These are phyloP conservation scores for Origma solitaria DNA, from an alignment of 2,113 vertebrate species.

Conservation along the genomic window DNA sequence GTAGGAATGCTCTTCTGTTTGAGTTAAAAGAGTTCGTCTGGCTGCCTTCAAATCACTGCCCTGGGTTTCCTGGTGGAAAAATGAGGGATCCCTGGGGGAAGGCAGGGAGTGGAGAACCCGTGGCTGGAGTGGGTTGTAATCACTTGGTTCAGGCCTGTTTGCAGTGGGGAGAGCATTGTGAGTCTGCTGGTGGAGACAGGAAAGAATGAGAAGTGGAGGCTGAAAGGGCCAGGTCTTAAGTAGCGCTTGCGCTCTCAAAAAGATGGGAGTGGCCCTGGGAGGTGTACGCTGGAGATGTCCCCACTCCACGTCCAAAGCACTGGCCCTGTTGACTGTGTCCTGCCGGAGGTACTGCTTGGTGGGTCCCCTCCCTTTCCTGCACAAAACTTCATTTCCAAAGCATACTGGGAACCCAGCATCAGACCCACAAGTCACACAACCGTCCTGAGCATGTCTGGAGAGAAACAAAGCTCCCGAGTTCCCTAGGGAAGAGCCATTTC, in stretches of 20 bases:
- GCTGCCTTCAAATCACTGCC: not conserved
- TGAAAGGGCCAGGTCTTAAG: not conserved
- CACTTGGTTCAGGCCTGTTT: not conserved
- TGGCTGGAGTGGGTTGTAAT: not conserved
- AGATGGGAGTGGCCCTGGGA: too few species aligned
- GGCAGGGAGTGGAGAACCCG: fast-evolving
- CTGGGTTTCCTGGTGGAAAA: not conserved
- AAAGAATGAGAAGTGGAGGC: not conserved
- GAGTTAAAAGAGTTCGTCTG: not conserved
- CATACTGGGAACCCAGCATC: fast-evolving
- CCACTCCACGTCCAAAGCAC: fast-evolving
- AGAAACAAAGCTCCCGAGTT: not conserved
- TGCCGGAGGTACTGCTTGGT: not conserved
- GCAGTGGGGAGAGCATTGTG: not conserved
- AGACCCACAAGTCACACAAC: not conserved
- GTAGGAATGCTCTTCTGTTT: not conserved
- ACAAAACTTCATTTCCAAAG: not conserved
- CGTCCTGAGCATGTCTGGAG: not conserved
- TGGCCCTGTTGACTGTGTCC: not conserved
- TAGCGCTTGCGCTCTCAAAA: not conserved
- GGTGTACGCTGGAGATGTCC: not conserved
- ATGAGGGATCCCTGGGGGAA: fast-evolving
- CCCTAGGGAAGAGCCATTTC: not conserved
- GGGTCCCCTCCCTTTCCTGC: not conserved
- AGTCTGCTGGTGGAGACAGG: not conserved